phyloP scores from a whole-genome alignment of 2,888 invertebrate species.

The Pemphredon lugubris region DNA sequence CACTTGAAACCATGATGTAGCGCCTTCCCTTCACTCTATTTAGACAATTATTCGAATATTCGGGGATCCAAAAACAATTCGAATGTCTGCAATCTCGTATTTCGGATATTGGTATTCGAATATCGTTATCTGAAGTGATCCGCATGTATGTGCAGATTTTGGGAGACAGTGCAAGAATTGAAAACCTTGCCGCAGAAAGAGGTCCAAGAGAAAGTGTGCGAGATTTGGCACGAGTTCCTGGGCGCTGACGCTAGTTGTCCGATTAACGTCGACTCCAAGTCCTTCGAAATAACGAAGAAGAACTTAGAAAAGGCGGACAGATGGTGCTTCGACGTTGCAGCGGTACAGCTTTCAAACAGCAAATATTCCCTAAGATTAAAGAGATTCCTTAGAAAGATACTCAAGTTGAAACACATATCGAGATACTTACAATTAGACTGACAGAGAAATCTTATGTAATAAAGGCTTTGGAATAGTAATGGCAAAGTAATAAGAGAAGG shows the following conservation, averaged over 20 bases:
- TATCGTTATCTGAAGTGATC: slow-evolving; percentile 96
- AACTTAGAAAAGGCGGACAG: slow-evolving; percentile 92
- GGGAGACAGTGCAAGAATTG: slow-evolving; percentile 96
- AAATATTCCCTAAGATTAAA: slow-evolving; percentile 27
- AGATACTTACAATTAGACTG: slow-evolving; percentile 20
- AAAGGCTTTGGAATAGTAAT: slow-evolving; percentile 23
- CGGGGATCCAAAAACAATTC: no score
- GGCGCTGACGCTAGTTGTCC: slow-evolving; percentile 97
- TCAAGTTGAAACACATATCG: slow-evolving; percentile 9
- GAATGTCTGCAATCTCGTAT: no score
- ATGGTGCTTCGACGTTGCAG: slow-evolving; percentile 98
- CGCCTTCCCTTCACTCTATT: no score
- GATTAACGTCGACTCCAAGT: slow-evolving; percentile 97
- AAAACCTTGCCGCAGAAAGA: slow-evolving; percentile 93
- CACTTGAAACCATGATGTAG: no score
- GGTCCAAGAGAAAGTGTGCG: slow-evolving; percentile 90
- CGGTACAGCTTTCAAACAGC: slow-evolving; percentile 84
- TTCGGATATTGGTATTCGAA: no score
- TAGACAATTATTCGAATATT: no score
- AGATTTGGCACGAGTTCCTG: slow-evolving; percentile 96
- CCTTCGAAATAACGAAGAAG: slow-evolving; percentile 91
- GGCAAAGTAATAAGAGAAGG: slow-evolving; percentile 29
- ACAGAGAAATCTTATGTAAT: slow-evolving; percentile 45
- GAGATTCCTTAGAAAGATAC: slow-evolving; percentile 14
- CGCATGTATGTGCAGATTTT: slow-evolving; percentile 86